phyloP scores from a whole-genome alignment of 2,888 invertebrate genomes.

The Melipona bicolor region DNA sequence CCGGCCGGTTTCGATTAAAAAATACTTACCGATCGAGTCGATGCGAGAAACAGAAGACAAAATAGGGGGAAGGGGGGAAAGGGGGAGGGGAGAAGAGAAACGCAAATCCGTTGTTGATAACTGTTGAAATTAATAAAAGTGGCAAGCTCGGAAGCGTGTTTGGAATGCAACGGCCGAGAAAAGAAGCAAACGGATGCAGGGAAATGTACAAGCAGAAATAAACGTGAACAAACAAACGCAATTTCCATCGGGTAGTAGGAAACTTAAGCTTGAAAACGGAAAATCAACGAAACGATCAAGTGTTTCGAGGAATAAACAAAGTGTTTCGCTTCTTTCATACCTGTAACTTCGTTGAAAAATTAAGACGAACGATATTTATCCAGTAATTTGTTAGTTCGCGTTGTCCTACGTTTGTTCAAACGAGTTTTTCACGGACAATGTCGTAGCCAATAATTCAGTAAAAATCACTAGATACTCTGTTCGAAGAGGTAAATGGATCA shows the following conservation, averaged over 20 bases:
- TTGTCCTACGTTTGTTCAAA: not conserved
- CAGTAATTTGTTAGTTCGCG: not conserved
- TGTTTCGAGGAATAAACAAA: not conserved
- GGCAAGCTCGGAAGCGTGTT: slow-evolving; percentile 20
- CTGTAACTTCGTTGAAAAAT: slow-evolving; percentile 25
- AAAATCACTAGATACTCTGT: not conserved
- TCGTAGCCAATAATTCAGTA: not conserved
- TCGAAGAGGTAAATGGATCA: not conserved
- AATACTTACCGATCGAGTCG: slow-evolving; percentile 38
- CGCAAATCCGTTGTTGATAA: slow-evolving; percentile 1
- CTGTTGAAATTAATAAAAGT: not conserved
- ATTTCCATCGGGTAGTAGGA: not conserved
- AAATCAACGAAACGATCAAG: not conserved
- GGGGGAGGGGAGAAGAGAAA: not conserved
- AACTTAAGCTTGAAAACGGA: not conserved
- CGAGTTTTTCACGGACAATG: not conserved
- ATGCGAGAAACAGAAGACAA: slow-evolving; percentile 10
- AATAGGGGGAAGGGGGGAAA: not conserved
- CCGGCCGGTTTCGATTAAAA: not conserved
- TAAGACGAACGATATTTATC: not conserved
- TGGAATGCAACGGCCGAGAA: slow-evolving; percentile 7
- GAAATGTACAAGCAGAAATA: not conserved
- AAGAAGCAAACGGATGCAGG: slow-evolving; percentile 19
- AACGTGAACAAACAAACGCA: slow-evolving; percentile 14
- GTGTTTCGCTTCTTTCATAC: slow-evolving; percentile 28